Conservation (phyloP, 2,797 vertebrate genomes). For the Acipenser oxyrinchus region DNA sequence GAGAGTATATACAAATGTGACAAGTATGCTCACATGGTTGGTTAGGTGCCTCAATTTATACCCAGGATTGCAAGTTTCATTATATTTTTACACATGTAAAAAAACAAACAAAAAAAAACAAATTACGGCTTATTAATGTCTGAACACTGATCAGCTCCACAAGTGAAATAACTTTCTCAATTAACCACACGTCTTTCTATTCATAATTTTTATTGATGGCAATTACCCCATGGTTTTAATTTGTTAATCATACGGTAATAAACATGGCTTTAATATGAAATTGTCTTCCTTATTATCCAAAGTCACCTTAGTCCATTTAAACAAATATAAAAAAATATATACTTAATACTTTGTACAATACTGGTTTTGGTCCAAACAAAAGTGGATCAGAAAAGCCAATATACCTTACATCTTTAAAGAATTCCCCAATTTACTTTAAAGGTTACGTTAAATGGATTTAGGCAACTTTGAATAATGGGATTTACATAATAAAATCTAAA, state of each 20-base stretch:
- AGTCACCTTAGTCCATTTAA: slow-evolving; percentile 99
- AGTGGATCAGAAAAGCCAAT: slow-evolving; percentile 99
- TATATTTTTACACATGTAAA: too few species aligned
- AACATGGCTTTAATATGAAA: slow-evolving; percentile 99
- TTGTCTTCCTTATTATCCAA: slow-evolving; percentile 98
- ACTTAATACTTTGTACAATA: slow-evolving; percentile 99
- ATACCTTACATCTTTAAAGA: slow-evolving; percentile 95
- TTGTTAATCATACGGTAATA: slow-evolving; percentile 99
- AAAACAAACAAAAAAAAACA: too few species aligned
- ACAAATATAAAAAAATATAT: slow-evolving; percentile 92
- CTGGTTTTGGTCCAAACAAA: slow-evolving; percentile 99
- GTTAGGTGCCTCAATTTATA: too few species aligned
- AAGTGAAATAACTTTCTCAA: too few species aligned
- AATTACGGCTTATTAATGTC: too few species aligned
- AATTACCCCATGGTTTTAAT: slow-evolving; percentile 94
- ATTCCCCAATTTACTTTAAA: slow-evolving; percentile 97
- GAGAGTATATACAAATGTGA: too few species aligned
- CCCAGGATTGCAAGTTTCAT: too few species aligned
- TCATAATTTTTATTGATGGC: slow-evolving; percentile 95
- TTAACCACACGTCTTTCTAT: slow-evolving; percentile 36
- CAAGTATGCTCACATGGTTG: too few species aligned
- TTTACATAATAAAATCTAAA: slow-evolving; percentile 97
- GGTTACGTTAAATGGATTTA: slow-evolving; percentile 98
- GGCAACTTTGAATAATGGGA: slow-evolving; percentile 99
- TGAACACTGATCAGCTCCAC: too few species aligned